Conservation (phyloP, 1,140 invertebrate genomes). For the Eumeta japonica region DNA sequence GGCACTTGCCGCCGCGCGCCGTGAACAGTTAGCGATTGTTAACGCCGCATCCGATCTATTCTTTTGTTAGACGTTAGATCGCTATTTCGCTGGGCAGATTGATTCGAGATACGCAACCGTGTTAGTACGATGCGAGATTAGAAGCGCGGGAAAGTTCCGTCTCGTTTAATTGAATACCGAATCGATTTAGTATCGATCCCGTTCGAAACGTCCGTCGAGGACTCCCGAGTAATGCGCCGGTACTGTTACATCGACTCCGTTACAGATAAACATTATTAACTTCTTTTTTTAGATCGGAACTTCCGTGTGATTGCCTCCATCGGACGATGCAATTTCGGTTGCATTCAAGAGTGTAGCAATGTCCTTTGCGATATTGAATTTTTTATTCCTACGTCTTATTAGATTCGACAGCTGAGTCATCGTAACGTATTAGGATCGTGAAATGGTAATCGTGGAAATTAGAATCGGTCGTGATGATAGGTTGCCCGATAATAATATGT, state of each 20-base stretch:
- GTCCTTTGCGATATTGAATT: too few relatives aligned
- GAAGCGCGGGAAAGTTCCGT: conserved; percentile 38
- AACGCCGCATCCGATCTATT: conserved; percentile 36
- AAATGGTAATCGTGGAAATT: conserved; percentile 40
- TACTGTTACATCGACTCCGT: conserved; percentile 29
- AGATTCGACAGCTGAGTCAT: too few relatives aligned
- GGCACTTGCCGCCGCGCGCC: conserved; percentile 11
- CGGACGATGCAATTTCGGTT: too few relatives aligned
- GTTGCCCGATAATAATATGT: conserved; percentile 35
- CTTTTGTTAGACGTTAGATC: conserved; percentile 33
- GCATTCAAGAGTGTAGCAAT: too few relatives aligned
- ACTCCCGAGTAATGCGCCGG: conserved; percentile 24
- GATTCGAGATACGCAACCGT: conserved; percentile 31
- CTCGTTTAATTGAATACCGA: conserved; percentile 45
- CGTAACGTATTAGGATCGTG: too few relatives aligned
- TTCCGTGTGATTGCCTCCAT: too few relatives aligned
- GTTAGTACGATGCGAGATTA: conserved; percentile 44
- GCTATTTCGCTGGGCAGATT: conserved; percentile 42
- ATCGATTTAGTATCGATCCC: conserved; percentile 37
- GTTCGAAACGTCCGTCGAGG: conserved; percentile 32
- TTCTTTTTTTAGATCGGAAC: too few relatives aligned
- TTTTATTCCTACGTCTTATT: too few relatives aligned
- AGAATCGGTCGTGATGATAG: conserved; percentile 22
- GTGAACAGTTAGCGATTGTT: conserved; percentile 44
- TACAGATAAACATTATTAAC: conserved; percentile 25